phyloP scores from a whole-genome alignment of 92 coral and sea anemone genomes.

The Metridium senile region DNA sequence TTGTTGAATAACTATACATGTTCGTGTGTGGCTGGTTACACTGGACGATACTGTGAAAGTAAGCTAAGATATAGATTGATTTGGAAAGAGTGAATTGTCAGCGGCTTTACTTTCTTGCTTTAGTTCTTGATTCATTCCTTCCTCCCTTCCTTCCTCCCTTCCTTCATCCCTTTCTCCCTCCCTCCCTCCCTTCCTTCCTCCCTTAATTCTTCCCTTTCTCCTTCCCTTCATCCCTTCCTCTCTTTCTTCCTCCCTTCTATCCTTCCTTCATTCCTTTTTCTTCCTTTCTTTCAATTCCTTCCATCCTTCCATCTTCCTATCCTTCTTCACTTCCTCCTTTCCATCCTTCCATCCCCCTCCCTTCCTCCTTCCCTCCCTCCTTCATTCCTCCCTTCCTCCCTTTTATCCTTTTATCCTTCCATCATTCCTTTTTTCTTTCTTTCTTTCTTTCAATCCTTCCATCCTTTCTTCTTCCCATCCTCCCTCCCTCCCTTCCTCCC shows the following conservation, averaged over 20 bases:
- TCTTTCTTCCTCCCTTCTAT: background rate
- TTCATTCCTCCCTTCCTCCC: background rate
- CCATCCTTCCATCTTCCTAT: background rate
- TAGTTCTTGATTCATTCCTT: background rate
- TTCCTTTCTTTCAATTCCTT: background rate
- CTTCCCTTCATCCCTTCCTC: background rate
- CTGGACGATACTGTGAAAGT: slow-evolving; percentile 16
- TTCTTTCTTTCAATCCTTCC: background rate
- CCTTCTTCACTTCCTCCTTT: background rate
- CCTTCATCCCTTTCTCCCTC: background rate
- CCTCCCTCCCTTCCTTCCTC: background rate
- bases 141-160: background rate
- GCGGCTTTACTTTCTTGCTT: too few relatives aligned
- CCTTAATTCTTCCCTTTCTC: background rate
- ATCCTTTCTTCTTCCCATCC: background rate
- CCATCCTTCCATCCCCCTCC: background rate
- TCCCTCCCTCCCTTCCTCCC: background rate
- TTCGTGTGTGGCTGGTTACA: slow-evolving; percentile 22
- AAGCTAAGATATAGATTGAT: too few relatives aligned
- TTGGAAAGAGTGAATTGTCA: too few relatives aligned
- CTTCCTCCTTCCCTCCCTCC: background rate
- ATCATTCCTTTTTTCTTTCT: background rate
- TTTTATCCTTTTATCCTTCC: background rate
- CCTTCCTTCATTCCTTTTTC: background rate
- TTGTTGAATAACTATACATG: slow-evolving; percentile 15